These are phyloP conservation scores for Drosophila anceps DNA, from an alignment of 2,888 invertebrate genomes.

Conservation along the genomic window DNA sequence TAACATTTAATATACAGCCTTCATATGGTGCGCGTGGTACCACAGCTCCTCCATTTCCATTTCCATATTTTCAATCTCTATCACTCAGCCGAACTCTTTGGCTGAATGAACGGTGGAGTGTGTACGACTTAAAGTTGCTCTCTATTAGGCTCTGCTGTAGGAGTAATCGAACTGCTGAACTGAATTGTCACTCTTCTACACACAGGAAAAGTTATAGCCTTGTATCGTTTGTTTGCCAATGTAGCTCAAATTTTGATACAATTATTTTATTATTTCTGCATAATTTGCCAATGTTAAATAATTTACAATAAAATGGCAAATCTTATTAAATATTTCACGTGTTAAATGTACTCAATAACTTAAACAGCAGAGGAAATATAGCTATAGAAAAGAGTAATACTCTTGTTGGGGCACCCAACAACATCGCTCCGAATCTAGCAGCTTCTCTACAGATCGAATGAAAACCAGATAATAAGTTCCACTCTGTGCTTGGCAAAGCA, in stretches of 20 bases:
- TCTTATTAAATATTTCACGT: too few species aligned
- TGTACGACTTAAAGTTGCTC: not conserved
- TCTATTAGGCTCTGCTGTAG: not conserved
- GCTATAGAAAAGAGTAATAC: not conserved
- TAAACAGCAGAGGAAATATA: not conserved
- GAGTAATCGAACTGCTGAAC: not conserved
- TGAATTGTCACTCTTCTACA: too few species aligned
- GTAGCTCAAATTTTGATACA: too few species aligned
- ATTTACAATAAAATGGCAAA: not conserved
- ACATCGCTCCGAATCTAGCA: not conserved
- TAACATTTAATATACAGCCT: conserved; percentile 19
- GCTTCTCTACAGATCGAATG: too few species aligned
- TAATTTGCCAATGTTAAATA: not conserved
- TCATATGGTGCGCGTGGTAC: not conserved
- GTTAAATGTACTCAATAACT: not conserved
- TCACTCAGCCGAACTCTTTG: conserved; percentile 1
- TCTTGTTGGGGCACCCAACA: not conserved
- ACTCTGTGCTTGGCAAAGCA: too few species aligned
- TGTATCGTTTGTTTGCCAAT: not conserved
- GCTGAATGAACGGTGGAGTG: not conserved
- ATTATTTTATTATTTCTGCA: not conserved
- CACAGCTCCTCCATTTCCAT: not conserved
- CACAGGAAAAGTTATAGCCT: not conserved
- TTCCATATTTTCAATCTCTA: conserved; percentile 21
- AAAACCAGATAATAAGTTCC: too few species aligned